A percentile compares a stretch with the other conserved stretches of the same genome.
phyloP scores from a whole-genome alignment of 2,113 vertebrate genomes.

The Elachura formosa region DNA sequence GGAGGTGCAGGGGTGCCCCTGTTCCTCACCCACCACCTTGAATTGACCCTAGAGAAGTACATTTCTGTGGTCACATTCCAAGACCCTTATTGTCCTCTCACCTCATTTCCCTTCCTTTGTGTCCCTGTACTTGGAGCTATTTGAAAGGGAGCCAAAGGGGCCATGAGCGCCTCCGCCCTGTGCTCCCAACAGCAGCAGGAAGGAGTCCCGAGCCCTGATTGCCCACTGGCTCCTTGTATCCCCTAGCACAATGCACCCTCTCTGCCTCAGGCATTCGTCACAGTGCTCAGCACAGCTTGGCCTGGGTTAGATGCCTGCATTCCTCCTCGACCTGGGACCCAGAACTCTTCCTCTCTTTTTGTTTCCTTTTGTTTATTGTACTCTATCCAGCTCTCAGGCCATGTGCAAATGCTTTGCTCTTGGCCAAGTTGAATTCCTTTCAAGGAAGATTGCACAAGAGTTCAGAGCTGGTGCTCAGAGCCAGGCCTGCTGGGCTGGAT shows the following conservation, averaged over 20 bases:
- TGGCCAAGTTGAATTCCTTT: conserved; percentile 26
- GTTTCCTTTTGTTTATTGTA: conserved; percentile 59
- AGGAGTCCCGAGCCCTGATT: neutral
- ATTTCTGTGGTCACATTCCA: neutral
- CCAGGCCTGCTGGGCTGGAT: conserved; percentile 53
- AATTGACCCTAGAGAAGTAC: neutral
- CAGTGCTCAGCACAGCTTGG: neutral
- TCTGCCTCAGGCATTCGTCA: neutral
- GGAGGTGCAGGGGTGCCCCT: neutral
- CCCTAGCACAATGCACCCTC: neutral
- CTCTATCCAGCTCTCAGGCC: conserved; percentile 36
- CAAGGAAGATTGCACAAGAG: conserved; percentile 60
- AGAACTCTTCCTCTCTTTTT: conserved; percentile 18
- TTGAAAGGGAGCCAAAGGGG: neutral
- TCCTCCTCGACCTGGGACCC: neutral
- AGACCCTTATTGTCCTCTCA: neutral
- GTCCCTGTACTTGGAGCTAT: neutral
- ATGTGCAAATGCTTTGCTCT: conserved; percentile 38
- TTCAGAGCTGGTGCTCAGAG: conserved; percentile 27
- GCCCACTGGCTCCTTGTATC: neutral
- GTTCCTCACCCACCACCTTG: neutral
- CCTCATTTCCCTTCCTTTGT: neutral
- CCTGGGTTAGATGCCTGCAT: neutral
- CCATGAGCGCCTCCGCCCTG: neutral
- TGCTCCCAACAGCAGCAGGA: neutral